Base-by-base conservation (phyloP, 37 sponge, comb jelly and placozoan species). In the Spongilla lacustris region DNA sequence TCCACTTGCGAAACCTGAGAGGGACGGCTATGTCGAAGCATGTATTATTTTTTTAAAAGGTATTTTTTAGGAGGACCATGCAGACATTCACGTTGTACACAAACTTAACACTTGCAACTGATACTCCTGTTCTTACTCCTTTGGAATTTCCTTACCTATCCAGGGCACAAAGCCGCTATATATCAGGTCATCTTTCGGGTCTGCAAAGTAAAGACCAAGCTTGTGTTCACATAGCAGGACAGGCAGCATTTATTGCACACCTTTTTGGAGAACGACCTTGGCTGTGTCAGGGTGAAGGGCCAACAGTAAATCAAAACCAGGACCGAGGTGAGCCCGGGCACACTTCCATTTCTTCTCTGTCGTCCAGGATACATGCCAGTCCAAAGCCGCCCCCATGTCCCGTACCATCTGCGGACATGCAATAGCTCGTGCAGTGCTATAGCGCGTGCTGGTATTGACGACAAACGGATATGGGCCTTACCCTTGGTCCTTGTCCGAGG, bases 81-180 rank as follows among this genome's bases (percentile, higher is more conserved):
- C n/a, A n/a, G n/a, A n/a, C n/a, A n/a, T n/a, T n/a, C n/a, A n/a
- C n/a, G n/a, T n/a, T n/a, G n/a, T n/a, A n/a, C n/a, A n/a, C n/a
- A n/a, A n/a, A n/a, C n/a, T n/a, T n/a, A n/a, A n/a, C n/a, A n/a
- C n/a, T n/a, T n/a, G n/a, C n/a, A n/a, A n/a, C n/a, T n/a, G n/a
- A n/a, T n/a, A n/a, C n/a, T n/a, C n/a, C n/a, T n/a, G n/a, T n/a
- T n/a, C n/a, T n/a, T n/a, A n/a, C n/a, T n/a, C n/a, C n/a, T n/a
- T n/a, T n/a, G n/a, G n/a, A n/a, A n/a, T n/a, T n/a, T n/a, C n/a
- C 87, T 78, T 75, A 94, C 94, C 94, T 32, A 94, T 83, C 94
- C 94, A 94, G 0, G 88, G 88, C 24, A 75, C 25, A 6, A 94
- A 28, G 12, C 82, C 75, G 67, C 69, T 21, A 46, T 93, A 93